phyloP scores from a whole-genome alignment of 2,888 invertebrate genomes.

The Euphydryas editha region DNA sequence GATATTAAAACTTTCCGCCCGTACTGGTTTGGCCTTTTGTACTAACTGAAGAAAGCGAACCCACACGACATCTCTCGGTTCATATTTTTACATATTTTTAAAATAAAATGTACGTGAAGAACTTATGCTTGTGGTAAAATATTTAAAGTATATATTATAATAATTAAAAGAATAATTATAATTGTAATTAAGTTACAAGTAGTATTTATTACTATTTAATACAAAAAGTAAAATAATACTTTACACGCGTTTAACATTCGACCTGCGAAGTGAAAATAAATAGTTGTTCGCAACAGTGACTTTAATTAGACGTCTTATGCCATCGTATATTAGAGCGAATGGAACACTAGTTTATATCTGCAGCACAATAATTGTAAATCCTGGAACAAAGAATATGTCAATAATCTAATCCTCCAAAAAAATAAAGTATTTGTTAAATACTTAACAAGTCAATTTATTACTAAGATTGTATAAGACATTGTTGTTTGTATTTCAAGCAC shows the following conservation, averaged over 20 bases:
- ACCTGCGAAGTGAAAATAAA: neutral
- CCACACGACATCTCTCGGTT: conserved; percentile 47
- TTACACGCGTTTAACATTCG: neutral
- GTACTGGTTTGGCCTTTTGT: conserved; percentile 67
- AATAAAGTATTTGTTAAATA: neutral
- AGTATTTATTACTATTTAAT: too few species aligned
- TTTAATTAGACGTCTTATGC: neutral
- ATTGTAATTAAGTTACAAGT: too few species aligned
- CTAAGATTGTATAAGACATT: neutral
- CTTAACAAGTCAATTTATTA: neutral
- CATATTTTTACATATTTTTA: conserved; percentile 58
- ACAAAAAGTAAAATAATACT: neutral
- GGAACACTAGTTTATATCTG: neutral
- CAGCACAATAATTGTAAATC: too few species aligned
- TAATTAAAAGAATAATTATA: too few species aligned
- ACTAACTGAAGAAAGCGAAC: conserved; percentile 55
- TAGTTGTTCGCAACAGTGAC: neutral
- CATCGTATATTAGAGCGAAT: neutral
- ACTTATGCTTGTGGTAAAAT: too few species aligned
- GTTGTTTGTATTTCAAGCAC: neutral
- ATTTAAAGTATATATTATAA: too few species aligned
- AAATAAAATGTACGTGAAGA: neutral
- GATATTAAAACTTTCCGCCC: conserved; percentile 82
- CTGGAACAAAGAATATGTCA: too few species aligned
- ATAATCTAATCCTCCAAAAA: too few species aligned